A percentile compares a stretch with the other conserved stretches of the same genome.
phyloP scores from a whole-genome alignment of 92 coral and sea anemone species.

The Heteractis magnifica region DNA sequence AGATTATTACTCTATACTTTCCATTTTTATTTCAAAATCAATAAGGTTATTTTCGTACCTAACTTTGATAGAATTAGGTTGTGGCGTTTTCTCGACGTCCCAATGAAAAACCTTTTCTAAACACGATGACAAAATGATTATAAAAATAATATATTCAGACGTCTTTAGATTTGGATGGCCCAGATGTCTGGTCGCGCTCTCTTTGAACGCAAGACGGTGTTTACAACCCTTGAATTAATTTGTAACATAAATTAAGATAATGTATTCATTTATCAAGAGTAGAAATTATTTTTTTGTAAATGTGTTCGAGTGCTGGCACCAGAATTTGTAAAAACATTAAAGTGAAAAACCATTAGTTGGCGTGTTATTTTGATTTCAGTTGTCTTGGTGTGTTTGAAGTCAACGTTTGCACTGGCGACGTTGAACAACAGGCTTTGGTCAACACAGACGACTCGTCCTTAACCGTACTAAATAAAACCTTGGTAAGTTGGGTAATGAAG shows the following conservation, averaged over 20 bases:
- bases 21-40: background rate
- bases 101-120: slow-evolving; percentile 2
- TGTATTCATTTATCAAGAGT: slow-evolving; percentile 1
- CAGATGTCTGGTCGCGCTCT: slow-evolving; percentile 33
- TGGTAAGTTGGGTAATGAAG: slow-evolving; percentile 7
- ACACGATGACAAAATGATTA: background rate
- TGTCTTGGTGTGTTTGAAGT: slow-evolving; percentile 4
- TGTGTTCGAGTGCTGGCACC: slow-evolving; percentile 55
- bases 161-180: slow-evolving; percentile 25
- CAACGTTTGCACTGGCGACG: slow-evolving; percentile 13
- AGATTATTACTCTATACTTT: background rate
- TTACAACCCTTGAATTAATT: slow-evolving; percentile 40
- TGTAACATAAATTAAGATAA: slow-evolving; percentile 11
- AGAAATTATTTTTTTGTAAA: slow-evolving; percentile 19
- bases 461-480: slow-evolving; percentile 10
- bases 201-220: slow-evolving; percentile 27
- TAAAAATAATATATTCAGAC: slow-evolving; percentile 36
- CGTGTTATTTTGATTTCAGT: slow-evolving; percentile 16
- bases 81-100: slow-evolving; percentile 3
- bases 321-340: slow-evolving; percentile 36
- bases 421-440: slow-evolving; percentile 5
- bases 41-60: background rate
- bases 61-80: slow-evolving; percentile 9
- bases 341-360: slow-evolving; percentile 16
- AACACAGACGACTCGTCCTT: slow-evolving; percentile 6